phyloP scores from a whole-genome alignment of 2,888 invertebrate species.

The Orthonevra nobilis region DNA sequence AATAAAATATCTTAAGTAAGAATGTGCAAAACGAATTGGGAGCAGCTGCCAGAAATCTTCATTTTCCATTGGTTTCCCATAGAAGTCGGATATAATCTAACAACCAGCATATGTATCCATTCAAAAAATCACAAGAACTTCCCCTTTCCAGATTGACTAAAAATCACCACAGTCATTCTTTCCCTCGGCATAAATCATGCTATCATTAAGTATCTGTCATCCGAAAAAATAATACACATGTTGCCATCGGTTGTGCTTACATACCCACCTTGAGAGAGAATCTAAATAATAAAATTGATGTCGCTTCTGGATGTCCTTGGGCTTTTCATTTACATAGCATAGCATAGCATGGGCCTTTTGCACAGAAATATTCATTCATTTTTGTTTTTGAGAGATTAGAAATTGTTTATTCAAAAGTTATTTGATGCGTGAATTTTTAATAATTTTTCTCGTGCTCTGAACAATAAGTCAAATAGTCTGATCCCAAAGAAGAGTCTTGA shows the following conservation, averaged over 20 bases:
- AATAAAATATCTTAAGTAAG: no score
- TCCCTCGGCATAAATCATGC: no score
- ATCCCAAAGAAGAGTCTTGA: conserved; percentile 2
- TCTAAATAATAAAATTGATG: conserved; percentile 37
- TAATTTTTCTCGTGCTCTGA: conserved; percentile 12
- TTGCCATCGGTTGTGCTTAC: conserved; percentile 20
- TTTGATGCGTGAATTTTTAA: conserved; percentile 41
- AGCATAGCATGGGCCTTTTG: conserved; percentile 13
- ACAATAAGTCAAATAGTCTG: background rate
- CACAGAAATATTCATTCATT: conserved; percentile 28
- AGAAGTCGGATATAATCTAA: no score
- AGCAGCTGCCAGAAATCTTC: no score
- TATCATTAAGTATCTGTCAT: conserved; percentile 21
- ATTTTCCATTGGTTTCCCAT: no score
- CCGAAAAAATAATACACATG: conserved; percentile 14
- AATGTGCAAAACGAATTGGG: no score
- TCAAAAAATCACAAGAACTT: no score
- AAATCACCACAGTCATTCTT: no score
- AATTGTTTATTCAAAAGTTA: conserved; percentile 25
- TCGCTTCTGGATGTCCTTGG: conserved; percentile 26
- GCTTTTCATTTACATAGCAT: background rate
- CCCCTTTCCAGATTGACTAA: no score
- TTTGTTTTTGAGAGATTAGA: conserved; percentile 17
- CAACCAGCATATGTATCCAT: no score
- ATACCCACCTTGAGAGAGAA: conserved; percentile 10